phyloP scores from a whole-genome alignment of 1,140 invertebrate species.

The Babylonia areolata region DNA sequence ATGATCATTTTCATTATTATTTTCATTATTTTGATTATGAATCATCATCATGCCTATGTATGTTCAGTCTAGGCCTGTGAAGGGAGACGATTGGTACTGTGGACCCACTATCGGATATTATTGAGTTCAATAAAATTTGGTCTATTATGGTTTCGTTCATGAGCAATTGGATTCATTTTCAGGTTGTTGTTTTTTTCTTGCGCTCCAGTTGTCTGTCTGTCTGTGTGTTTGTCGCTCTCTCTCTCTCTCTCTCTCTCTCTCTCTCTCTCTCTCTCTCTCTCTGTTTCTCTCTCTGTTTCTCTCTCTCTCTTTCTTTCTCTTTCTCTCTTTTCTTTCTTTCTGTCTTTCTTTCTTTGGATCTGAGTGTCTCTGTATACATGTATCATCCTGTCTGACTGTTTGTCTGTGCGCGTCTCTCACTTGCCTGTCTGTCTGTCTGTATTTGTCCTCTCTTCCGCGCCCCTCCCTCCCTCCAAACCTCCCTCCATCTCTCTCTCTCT shows the following conservation, averaged over 20 bases:
- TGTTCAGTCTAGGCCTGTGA: background rate
- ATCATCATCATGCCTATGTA: background rate
- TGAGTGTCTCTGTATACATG: background rate
- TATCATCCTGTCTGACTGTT: background rate
- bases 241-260: background rate
- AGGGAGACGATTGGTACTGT: background rate
- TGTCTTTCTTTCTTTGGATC: background rate
- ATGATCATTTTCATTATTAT: too few relatives aligned
- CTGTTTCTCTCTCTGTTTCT: background rate
- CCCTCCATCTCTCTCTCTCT: background rate
- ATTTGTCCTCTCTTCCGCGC: background rate
- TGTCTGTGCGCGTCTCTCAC: background rate
- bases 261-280: background rate
- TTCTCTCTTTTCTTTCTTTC: background rate
- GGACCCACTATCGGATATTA: background rate
- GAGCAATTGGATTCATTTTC: background rate
- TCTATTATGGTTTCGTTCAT: background rate
- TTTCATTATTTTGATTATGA: too few relatives aligned
- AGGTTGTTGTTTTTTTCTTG: background rate
- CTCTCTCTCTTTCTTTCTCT: slow-evolving; percentile 3
- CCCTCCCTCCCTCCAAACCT: background rate
- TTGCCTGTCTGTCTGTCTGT: background rate
- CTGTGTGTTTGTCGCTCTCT: background rate
- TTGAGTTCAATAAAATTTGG: background rate
- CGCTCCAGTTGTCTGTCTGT: background rate